Conservation (phyloP, 2,113 vertebrate genomes). For the Salminus brasiliensis region DNA sequence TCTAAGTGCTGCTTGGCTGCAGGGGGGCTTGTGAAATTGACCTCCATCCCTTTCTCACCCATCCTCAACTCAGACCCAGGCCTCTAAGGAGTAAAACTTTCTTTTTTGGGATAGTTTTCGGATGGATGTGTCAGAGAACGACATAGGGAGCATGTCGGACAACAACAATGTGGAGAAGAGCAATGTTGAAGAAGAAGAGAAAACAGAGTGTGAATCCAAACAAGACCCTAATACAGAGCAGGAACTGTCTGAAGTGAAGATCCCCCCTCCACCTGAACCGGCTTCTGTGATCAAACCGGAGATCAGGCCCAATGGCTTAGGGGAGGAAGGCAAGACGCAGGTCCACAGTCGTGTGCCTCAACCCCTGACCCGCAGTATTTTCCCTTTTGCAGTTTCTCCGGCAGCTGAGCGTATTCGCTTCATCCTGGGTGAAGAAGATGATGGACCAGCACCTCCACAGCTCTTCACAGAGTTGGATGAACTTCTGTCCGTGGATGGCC, state of each 20-base stretch:
- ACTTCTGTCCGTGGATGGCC: conserved; percentile 90
- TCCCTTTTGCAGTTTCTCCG: conserved; percentile 92
- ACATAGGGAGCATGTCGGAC: conserved; percentile 63
- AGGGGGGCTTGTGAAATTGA: conserved; percentile 51
- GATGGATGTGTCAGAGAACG: conserved; percentile 35
- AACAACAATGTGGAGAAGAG: conserved; percentile 68
- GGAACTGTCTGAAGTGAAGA: conserved; percentile 55
- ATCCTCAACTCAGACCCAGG: conserved; percentile 29
- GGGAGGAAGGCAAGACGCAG: conserved; percentile 66
- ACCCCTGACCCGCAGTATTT: conserved; percentile 87
- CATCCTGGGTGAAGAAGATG: conserved; percentile 96
- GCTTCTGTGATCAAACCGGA: conserved; percentile 53
- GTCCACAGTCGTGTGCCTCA: conserved; percentile 64
- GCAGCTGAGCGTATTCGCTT: conserved; percentile 96
- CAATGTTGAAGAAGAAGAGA: conserved; percentile 58
- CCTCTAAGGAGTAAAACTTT: conserved; percentile 21
- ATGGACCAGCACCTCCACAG: conserved; percentile 90
- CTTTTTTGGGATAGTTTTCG: conserved; percentile 45
- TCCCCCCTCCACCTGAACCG: conserved; percentile 59
- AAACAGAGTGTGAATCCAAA: conserved; percentile 51
- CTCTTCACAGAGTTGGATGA: conserved; percentile 99
- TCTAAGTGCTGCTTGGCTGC: conserved; percentile 54
- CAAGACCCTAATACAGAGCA: conserved; percentile 50
- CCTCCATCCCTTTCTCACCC: conserved; percentile 39
- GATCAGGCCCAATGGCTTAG: conserved; percentile 70